Percentiles rank a stretch among this genome's conserved stretches.
These are phyloP conservation scores for Tetrax tetrax DNA, from an alignment of 2,113 vertebrate genomes.

Conservation along the genomic window DNA sequence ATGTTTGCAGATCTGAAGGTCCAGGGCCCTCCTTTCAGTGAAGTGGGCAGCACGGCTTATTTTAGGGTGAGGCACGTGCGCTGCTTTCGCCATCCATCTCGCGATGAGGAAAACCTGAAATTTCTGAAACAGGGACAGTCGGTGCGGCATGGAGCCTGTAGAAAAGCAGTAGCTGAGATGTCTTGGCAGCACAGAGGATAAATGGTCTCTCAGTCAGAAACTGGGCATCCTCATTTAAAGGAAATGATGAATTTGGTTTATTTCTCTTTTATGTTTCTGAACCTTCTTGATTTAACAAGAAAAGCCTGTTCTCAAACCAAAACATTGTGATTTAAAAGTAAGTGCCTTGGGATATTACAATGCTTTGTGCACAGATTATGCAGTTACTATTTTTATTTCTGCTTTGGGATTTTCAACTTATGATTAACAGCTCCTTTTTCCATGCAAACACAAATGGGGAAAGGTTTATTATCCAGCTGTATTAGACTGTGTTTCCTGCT, in stretches of 20 bases:
- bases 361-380: not conserved
- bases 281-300: not conserved
- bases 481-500: not conserved
- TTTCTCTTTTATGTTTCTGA: not conserved
- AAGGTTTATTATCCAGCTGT: not conserved
- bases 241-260: not conserved
- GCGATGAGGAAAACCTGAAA: not conserved
- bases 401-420: not conserved
- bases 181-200: not conserved
- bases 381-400: not conserved
- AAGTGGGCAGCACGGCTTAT: fast-evolving
- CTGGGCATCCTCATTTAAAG: not conserved
- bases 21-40: not conserved
- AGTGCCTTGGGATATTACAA: not conserved
- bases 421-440: not conserved
- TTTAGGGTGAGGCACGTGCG: not conserved
- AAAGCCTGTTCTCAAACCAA: not conserved
- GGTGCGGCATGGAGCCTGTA: fast-evolving
- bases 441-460: not conserved
- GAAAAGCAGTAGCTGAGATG: not conserved
- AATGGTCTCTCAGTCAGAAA: not conserved
- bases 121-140: not conserved
- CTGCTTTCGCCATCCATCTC: not conserved
- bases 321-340: not conserved
- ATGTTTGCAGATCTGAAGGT: not conserved